These are phyloP conservation scores for Deroptyus accipitrinus DNA, from an alignment of 2,113 vertebrate genomes.

Conservation along the genomic window DNA sequence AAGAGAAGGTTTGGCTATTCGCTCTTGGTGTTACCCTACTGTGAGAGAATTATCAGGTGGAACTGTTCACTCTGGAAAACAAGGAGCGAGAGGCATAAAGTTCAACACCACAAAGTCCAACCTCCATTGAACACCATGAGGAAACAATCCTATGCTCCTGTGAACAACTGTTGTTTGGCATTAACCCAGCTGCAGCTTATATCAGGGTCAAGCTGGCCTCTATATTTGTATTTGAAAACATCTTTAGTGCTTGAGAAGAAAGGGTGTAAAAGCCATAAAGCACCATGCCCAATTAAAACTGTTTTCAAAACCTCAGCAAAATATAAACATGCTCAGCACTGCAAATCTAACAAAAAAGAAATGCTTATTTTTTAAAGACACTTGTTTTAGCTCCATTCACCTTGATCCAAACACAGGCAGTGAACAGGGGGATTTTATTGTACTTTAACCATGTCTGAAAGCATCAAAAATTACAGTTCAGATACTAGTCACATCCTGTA, in stretches of 20 bases:
- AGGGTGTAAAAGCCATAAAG: neutral
- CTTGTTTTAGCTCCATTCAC: conserved; percentile 16
- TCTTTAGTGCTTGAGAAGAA: neutral
- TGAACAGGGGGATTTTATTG: conserved; percentile 13
- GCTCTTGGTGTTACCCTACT: neutral
- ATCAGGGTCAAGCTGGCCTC: neutral
- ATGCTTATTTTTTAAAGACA: neutral
- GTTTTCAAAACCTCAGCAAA: conserved; percentile 26
- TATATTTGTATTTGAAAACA: neutral
- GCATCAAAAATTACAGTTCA: conserved; percentile 36
- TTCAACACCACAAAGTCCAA: neutral
- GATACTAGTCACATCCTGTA: neutral
- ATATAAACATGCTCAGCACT: neutral
- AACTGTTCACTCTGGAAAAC: neutral
- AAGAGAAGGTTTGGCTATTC: neutral
- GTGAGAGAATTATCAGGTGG: neutral
- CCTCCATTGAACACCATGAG: neutral
- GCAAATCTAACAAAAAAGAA: neutral
- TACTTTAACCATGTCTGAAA: conserved; percentile 38
- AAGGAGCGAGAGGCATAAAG: neutral
- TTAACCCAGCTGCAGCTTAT: neutral
- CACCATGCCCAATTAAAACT: neutral
- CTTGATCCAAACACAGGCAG: neutral
- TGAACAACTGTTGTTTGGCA: neutral
- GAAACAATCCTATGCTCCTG: neutral